Base-by-base conservation (phyloP, 2,888 invertebrate genomes). In the Acholoe squamosa region DNA sequence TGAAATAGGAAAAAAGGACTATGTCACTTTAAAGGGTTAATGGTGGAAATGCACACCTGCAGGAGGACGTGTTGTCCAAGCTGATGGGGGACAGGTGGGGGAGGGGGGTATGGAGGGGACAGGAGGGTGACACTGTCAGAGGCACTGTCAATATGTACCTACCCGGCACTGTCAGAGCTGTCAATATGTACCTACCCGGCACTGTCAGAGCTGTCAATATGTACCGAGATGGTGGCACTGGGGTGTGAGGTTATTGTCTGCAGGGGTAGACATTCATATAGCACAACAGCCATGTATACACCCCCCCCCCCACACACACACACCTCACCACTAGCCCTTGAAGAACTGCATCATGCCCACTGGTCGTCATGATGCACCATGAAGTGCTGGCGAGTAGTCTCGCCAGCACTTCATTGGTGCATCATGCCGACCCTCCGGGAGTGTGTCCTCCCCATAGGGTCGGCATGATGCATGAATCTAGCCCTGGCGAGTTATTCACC, bases 201-300 rank as follows among this genome's bases (percentile, higher is more conserved):
- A 71, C 71, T 71, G 71, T 71, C 71, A 71, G 71, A n/a, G 71
- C n/a, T 71, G 71, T 71, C 71, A 71, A 71, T 71, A 71, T 71
- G 28, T 71, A 25, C 71, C 1, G 71, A 71, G 71, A 71, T 71
- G 71, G 71, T 71, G 71, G 71, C 61, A 61, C 14, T 3, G 61
- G 22, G n/a, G 61, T 43, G 61, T 25, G 71, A 71, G 71, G 28
- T 28, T 28, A 71, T 71, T 71, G 71, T 71, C 71, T 71, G 71
- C 28, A n/a, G 14, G 25, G 71, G 61, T 19, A 1, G 28, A 28
- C 71, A 71, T 14, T 71, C 71, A 71, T 71, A 25, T 0, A 71
- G 71, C 28, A 71, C 71, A 71, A 28, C 28, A n/a, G 28, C 3
- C 3, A 71, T 14, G 16, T 71, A 71, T 25, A 71, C 71, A 25